Evolutionary conservation across 2,113 vertebrate species (phyloP).

Genomic region (Ploceus nigricollis): DNA sequence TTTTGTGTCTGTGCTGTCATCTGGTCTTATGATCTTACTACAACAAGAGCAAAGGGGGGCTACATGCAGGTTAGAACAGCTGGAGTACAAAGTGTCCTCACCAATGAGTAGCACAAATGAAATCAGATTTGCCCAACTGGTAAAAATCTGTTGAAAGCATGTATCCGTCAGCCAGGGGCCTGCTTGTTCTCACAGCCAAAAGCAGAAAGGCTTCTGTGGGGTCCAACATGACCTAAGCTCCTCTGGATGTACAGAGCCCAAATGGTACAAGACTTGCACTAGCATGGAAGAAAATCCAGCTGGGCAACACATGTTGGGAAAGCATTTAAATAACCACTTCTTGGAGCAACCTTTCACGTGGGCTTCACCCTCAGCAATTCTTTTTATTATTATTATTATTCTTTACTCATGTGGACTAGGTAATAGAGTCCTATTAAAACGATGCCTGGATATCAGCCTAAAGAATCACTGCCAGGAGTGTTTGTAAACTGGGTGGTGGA

Average conservation of each 20-base stretch:
- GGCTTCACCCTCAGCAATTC: neutral
- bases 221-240: neutral
- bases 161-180: neutral
- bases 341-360: neutral
- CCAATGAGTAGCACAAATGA: neutral
- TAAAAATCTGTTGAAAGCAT: neutral
- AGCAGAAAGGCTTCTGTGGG: neutral
- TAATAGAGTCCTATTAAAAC: neutral
- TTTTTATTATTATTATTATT: neutral
- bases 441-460: neutral
- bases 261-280: neutral
- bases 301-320: neutral
- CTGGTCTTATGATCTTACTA: neutral
- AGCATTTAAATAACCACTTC: neutral
- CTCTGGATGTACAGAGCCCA: neutral
- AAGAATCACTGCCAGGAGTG: neutral
- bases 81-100: neutral
- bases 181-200: neutral
- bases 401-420: neutral
- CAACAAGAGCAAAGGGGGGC: neutral
- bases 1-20: neutral
- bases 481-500: neutral
- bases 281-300: neutral
- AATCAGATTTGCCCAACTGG: neutral
- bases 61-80: neutral